Percentiles rank a stretch among this genome's conserved stretches.
Evolutionary conservation across 2,797 vertebrate species (phyloP).

Genomic region (Okamejei kenojei): DNA sequence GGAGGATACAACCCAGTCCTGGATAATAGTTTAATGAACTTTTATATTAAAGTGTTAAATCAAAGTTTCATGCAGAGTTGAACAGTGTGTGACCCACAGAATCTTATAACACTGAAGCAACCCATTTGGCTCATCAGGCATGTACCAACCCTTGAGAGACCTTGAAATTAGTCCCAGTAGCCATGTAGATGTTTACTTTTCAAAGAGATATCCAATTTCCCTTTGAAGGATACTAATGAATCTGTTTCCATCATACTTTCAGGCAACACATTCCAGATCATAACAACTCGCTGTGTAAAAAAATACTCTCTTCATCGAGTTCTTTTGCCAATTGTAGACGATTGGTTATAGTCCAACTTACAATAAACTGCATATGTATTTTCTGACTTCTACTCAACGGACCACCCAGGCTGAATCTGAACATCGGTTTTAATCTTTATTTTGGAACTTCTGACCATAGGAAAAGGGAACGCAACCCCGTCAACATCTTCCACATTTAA

Average conservation of each 20-base stretch:
- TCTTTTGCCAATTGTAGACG: conserved; percentile 29
- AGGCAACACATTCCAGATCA: conserved; percentile 24
- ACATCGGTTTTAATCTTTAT: conserved; percentile 24
- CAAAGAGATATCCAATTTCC: not conserved
- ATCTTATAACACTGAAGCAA: not conserved
- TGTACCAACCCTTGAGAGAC: not conserved
- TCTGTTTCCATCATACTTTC: not conserved
- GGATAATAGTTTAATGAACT: not conserved
- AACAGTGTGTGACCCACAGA: not conserved
- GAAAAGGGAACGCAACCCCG: not conserved
- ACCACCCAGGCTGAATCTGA: conserved; percentile 25
- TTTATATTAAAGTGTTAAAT: not conserved
- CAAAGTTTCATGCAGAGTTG: not conserved
- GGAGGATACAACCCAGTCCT: not conserved
- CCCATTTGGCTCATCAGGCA: not conserved
- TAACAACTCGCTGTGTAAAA: conserved; percentile 29
- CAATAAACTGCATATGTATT: conserved; percentile 33
- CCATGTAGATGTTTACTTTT: not conserved
- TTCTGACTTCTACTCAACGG: conserved; percentile 10
- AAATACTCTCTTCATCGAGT: conserved; percentile 8
- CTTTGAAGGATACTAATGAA: not conserved
- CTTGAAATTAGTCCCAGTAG: not conserved
- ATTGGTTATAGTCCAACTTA: conserved; percentile 29
- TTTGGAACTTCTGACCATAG: conserved; percentile 21
- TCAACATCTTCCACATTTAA: not conserved